phyloP scores from a whole-genome alignment of 2,797 vertebrate species.

The Dromococcyx pavoninus region DNA sequence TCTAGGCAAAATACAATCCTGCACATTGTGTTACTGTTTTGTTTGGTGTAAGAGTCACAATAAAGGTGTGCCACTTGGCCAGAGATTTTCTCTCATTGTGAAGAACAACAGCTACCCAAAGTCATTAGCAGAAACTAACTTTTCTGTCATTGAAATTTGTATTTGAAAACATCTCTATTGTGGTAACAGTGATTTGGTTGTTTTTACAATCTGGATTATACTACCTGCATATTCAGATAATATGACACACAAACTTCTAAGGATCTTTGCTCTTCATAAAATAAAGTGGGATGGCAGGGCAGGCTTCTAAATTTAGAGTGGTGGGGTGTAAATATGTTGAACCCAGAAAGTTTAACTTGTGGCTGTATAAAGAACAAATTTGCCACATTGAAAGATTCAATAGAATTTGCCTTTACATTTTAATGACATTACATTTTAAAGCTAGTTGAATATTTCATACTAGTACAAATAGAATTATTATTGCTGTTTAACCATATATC shows the following conservation, averaged over 20 bases:
- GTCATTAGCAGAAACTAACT: neutral
- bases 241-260: neutral
- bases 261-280: neutral
- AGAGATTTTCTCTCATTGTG: neutral
- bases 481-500: neutral
- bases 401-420: neutral
- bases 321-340: fast-evolving
- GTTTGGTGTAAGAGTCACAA: neutral
- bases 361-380: fast-evolving
- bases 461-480: neutral
- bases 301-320: neutral
- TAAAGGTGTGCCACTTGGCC: neutral
- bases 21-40: neutral
- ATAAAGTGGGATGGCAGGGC: neutral
- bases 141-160: neutral
- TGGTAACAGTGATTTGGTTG: neutral
- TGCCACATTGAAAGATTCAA: neutral
- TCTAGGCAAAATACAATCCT: constrained; percentile 20
- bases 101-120: neutral
- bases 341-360: neutral
- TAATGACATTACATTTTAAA: neutral
- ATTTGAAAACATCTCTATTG: neutral
- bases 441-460: neutral
- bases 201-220: neutral
- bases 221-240: neutral